Base-by-base conservation (phyloP, 2,888 invertebrate genomes). In the Achlya flavicornis region DNA sequence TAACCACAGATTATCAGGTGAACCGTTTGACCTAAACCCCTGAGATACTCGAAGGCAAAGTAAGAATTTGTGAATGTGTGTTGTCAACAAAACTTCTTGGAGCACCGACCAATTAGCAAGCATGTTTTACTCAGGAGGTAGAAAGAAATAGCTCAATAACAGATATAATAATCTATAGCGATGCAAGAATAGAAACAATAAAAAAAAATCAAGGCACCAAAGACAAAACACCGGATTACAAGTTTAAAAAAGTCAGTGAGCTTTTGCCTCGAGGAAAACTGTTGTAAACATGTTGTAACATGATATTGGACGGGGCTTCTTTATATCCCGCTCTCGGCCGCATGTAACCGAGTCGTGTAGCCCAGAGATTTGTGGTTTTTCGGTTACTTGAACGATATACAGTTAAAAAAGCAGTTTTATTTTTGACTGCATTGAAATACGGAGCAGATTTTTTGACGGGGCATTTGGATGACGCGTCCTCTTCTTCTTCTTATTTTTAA, bases 281-380 rank as follows among this genome's bases (percentile, higher is more conserved):
- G 53, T 53, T 41, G 60, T 60, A 60, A 60, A 60, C 60, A 60
- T 11, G 60, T 60, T 60, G 69, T 70, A 74, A 77, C 53, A 38
- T 59, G 69, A 75, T 59, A 61, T 67, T 35, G 1, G 0, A n/a
- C 26, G 60, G 57, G 77, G 75, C 74, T 73, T 75, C 69, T 64
- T 66, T 60, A 62, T 69, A 73, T 75, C 75, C 75, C 66, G 63
- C 65, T 8, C 16, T 53, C 53, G 53, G 19, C n/a, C 46, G 46
- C 53, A 19, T 53, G 53, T 53, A 19, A 53, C 19, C 19, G 53
- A 53, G 53, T 53, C 53, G 53, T 53, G 53, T 53, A n/a, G 53
- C 19, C 16, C 53, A 53, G 53, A 60, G 41, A 41, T 60, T 41
- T 60, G 60, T 60, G 60, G 60, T 60, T 60, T 19, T 60, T 41